Evolutionary conservation across 2,797 vertebrate genomes (phyloP).

Genomic region (Luscinia luscinia): DNA sequence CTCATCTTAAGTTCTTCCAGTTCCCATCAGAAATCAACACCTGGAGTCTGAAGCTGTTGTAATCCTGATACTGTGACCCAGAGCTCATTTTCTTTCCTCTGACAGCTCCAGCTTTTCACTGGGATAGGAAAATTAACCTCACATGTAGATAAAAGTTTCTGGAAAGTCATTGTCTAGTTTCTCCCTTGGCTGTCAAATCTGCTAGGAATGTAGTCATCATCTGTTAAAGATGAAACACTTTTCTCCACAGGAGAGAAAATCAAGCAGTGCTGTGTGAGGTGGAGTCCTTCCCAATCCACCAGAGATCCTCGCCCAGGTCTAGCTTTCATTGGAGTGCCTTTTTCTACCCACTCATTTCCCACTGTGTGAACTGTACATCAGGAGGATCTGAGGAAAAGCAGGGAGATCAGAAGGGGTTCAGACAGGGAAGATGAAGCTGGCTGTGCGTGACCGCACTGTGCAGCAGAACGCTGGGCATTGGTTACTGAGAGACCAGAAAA

Average conservation of each 20-base stretch:
- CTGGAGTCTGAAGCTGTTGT: neutral
- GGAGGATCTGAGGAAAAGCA: slow-evolving; percentile 24
- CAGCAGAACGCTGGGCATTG: neutral
- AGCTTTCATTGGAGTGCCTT: slow-evolving; percentile 43
- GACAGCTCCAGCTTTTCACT: neutral
- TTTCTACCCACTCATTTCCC: slow-evolving; percentile 45
- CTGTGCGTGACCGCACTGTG: neutral
- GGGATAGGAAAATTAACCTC: slow-evolving; percentile 28
- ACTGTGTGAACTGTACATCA: slow-evolving; percentile 7
- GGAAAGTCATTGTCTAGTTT: neutral
- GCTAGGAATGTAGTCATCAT: slow-evolving; percentile 5
- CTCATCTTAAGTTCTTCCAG: neutral
- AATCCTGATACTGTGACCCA: neutral
- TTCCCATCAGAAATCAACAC: neutral
- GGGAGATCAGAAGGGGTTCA: slow-evolving; percentile 34
- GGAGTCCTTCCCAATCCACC: slow-evolving; percentile 5
- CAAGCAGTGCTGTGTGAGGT: neutral
- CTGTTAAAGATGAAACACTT: slow-evolving; percentile 34
- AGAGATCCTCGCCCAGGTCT: slow-evolving; percentile 15
- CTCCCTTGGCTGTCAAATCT: neutral
- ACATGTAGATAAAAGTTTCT: slow-evolving; percentile 19
- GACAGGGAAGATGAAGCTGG: neutral
- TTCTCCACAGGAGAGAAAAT: slow-evolving; percentile 29
- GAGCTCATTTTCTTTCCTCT: neutral
- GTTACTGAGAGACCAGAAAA: neutral